phyloP scores from a whole-genome alignment of 2,888 invertebrate genomes.

The Parnassius mnemosyne region DNA sequence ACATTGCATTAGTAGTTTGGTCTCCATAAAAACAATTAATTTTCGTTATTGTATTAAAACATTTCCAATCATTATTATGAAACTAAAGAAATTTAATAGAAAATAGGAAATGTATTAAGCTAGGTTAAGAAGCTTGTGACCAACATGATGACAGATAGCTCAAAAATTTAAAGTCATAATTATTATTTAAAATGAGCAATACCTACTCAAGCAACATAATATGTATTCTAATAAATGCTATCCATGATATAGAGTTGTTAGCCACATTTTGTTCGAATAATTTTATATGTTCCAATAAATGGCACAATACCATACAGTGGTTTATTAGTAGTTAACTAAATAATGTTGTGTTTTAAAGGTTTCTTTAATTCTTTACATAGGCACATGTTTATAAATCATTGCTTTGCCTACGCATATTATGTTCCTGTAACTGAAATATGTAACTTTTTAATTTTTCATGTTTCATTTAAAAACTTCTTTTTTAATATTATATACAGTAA shows the following conservation, averaged over 20 bases:
- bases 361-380: conserved; percentile 2
- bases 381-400: conserved; percentile 10
- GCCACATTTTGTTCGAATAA: conserved; percentile 7
- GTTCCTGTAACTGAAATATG: neutral
- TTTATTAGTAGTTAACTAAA: conserved; percentile 13
- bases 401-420: conserved; percentile 4
- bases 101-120: neutral
- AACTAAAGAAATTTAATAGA: neutral
- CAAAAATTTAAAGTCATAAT: no score
- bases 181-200: neutral
- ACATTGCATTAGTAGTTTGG: neutral
- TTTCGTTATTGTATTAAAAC: neutral
- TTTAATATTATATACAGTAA: conserved; percentile 56
- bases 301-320: conserved; percentile 19
- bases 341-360: conserved; percentile 7
- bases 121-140: neutral
- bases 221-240: neutral
- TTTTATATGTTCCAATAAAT: conserved; percentile 7
- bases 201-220: no score
- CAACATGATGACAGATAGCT: no score
- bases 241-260: neutral
- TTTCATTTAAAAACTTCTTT: conserved; percentile 54
- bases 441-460: conserved; percentile 31
- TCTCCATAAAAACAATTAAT: conserved; percentile 1
- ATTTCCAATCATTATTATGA: conserved; percentile 2